These are phyloP conservation scores for Melitaea cinxia DNA, from an alignment of 1,140 invertebrate genomes.

Conservation along the genomic window DNA sequence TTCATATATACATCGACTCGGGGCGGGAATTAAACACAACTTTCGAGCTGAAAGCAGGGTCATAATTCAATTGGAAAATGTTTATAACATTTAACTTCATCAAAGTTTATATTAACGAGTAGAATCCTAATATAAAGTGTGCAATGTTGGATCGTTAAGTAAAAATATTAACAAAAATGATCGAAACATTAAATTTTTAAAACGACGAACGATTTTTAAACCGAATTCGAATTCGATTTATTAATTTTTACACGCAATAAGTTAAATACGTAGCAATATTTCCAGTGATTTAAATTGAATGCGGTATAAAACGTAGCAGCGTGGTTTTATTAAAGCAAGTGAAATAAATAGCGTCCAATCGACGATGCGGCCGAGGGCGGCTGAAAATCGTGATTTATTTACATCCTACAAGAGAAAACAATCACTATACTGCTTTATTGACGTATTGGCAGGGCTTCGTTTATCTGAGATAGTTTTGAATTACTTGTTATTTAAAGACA, in stretches of 20 bases:
- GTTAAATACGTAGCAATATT: constrained; percentile 7
- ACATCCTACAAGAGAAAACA: constrained; percentile 4
- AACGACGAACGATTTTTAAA: background rate
- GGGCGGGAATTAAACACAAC: too few species aligned
- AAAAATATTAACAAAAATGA: too few species aligned
- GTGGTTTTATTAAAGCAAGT: constrained; percentile 26
- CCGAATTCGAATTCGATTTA: too few species aligned
- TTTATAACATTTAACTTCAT: too few species aligned
- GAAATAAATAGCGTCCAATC: constrained; percentile 25
- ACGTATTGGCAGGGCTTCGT: background rate
- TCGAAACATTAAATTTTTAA: too few species aligned
- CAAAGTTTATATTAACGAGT: too few species aligned
- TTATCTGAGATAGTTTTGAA: background rate
- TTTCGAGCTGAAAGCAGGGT: too few species aligned
- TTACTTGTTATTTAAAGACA: too few species aligned
- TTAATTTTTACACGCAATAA: background rate
- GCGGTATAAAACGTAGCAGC: constrained; percentile 5
- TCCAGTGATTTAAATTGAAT: constrained; percentile 17
- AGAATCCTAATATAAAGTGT: too few species aligned
- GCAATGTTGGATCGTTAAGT: too few species aligned
- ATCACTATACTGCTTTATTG: constrained; percentile 1
- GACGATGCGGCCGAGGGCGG: constrained; percentile 9
- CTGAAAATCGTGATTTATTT: constrained; percentile 16
- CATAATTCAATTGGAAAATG: too few species aligned
- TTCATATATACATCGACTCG: too few species aligned